These are phyloP conservation scores for Magallana ariakensis DNA, from an alignment of 1,140 invertebrate genomes.

Conservation along the genomic window DNA sequence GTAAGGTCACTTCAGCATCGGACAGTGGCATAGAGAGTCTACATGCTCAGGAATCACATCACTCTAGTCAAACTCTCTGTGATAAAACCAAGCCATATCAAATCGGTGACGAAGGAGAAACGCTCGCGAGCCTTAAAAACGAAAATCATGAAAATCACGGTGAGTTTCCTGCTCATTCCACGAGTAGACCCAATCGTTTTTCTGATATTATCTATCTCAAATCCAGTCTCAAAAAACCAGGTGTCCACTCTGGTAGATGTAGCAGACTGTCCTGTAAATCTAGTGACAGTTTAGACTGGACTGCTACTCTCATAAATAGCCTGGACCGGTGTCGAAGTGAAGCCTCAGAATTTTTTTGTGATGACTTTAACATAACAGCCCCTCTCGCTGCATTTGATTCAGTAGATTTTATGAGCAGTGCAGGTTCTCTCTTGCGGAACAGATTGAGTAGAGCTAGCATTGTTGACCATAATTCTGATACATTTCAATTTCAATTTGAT, in stretches of 20 bases:
- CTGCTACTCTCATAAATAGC: slow-evolving; percentile 60
- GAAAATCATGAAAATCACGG: slow-evolving; percentile 51
- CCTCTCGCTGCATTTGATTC: slow-evolving; percentile 70
- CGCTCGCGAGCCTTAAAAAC: slow-evolving; percentile 33
- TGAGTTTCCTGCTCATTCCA: slow-evolving; percentile 63
- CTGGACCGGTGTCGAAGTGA: slow-evolving; percentile 67
- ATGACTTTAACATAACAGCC: slow-evolving; percentile 67
- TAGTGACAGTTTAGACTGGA: slow-evolving; percentile 66
- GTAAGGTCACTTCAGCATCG: slow-evolving; percentile 33
- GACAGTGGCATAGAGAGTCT: slow-evolving; percentile 51
- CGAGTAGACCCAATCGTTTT: slow-evolving; percentile 55
- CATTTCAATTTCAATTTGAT: slow-evolving; percentile 71
- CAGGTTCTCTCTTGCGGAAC: slow-evolving; percentile 47
- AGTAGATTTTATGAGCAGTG: slow-evolving; percentile 65
- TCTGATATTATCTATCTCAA: slow-evolving; percentile 66
- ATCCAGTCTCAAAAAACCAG: slow-evolving; percentile 64
- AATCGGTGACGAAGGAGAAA: slow-evolving; percentile 29
- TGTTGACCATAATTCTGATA: slow-evolving; percentile 65
- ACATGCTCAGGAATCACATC: slow-evolving; percentile 36
- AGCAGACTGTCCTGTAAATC: slow-evolving; percentile 68
- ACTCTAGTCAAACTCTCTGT: slow-evolving; percentile 39
- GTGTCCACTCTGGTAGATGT: slow-evolving; percentile 53
- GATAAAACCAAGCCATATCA: slow-evolving; percentile 49
- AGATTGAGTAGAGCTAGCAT: slow-evolving; percentile 50
- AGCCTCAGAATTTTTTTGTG: slow-evolving; percentile 62